These are phyloP conservation scores for Enteromius mattozi DNA, from an alignment of 2,797 vertebrate species.

Conservation along the genomic window DNA sequence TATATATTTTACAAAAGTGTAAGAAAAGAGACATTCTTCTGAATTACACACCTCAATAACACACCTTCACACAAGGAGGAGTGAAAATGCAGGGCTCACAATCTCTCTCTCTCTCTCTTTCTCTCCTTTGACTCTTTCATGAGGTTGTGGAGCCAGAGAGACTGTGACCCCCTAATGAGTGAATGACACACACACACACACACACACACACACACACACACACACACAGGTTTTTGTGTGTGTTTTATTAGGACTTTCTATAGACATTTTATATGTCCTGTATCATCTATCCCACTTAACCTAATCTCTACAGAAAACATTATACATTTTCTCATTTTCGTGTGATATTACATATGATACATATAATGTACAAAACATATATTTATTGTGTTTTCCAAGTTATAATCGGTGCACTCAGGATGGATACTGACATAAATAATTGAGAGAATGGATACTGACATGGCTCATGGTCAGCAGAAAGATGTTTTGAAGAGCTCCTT, in stretches of 20 bases:
- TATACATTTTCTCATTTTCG: neutral
- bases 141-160: slow-evolving; percentile 80
- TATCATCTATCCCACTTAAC: neutral
- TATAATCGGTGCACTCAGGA: neutral
- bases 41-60: neutral
- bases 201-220: slow-evolving; percentile 26
- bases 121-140: slow-evolving; percentile 72
- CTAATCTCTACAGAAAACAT: neutral
- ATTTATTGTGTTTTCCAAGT: neutral
- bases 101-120: slow-evolving; percentile 31
- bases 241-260: neutral
- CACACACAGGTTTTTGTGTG: slow-evolving; percentile 8
- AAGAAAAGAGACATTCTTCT: neutral
- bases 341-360: neutral
- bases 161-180: slow-evolving; percentile 79
- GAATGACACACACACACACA: slow-evolving; percentile 15
- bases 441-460: neutral
- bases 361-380: neutral
- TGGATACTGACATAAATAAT: no score
- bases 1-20: no score
- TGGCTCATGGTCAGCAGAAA: neutral
- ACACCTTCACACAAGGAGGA: slow-evolving; percentile 60
- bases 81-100: slow-evolving; percentile 75
- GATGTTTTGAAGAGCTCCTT: no score
- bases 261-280: neutral